Conservation (phyloP, 2,113 vertebrate species). For the Andinoacara biseriatus region DNA sequence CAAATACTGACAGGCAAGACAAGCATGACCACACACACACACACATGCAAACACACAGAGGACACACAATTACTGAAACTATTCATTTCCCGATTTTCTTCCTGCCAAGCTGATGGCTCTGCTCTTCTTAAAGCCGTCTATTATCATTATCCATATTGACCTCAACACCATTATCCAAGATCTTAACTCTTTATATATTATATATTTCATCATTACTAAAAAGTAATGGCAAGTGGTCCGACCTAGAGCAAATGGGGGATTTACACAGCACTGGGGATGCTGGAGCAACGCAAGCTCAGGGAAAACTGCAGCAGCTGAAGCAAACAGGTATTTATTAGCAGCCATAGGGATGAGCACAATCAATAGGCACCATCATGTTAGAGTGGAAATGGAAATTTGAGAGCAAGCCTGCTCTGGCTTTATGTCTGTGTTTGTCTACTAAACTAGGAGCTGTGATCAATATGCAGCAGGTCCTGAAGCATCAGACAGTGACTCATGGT, state of each 20-base stretch:
- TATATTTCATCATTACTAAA: conserved; percentile 63
- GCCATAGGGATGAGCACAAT: conserved; percentile 28
- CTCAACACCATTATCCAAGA: conserved; percentile 45
- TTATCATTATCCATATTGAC: conserved; percentile 49
- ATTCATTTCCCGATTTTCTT: conserved; percentile 43
- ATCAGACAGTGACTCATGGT: conserved; percentile 38
- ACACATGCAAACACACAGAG: background rate
- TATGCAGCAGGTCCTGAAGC: conserved; percentile 40
- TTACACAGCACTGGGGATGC: conserved; percentile 41
- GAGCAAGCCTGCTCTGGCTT: conserved; percentile 40
- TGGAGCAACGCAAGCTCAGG: conserved; percentile 31
- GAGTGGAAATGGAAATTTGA: conserved; percentile 61
- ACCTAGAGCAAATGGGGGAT: conserved; percentile 41
- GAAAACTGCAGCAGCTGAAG: conserved; percentile 35
- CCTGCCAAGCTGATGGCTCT: conserved; percentile 10
- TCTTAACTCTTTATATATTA: conserved; percentile 45
- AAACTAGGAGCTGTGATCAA: conserved; percentile 54
- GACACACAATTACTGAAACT: conserved; percentile 1
- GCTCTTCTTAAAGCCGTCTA: conserved; percentile 41
- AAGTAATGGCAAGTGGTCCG: conserved; percentile 48
- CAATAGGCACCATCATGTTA: conserved; percentile 51
- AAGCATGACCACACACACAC: background rate
- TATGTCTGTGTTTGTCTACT: conserved; percentile 46
- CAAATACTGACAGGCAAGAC: background rate
- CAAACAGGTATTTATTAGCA: conserved; percentile 61